Conservation (phyloP, 2,888 invertebrate species). For the Ptilodon capucinus region DNA sequence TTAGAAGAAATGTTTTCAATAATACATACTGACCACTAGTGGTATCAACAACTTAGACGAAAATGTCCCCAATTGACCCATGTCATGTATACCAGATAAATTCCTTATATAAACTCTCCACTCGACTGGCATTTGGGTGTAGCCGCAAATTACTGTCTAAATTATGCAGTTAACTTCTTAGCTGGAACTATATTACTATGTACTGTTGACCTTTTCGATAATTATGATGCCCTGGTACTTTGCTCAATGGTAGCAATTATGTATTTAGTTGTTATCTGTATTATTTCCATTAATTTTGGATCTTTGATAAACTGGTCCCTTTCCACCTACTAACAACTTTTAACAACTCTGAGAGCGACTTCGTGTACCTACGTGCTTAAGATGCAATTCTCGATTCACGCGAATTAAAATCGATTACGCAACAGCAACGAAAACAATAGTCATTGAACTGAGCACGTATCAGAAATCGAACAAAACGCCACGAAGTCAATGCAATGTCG, state of each 20-base stretch:
- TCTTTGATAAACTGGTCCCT: too few relatives aligned
- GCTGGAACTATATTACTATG: constrained; percentile 22
- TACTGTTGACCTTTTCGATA: constrained; percentile 29
- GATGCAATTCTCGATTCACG: too few relatives aligned
- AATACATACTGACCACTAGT: too few relatives aligned
- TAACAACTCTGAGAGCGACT: too few relatives aligned
- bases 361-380: too few relatives aligned
- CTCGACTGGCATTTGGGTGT: constrained; percentile 60
- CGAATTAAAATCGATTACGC: background rate
- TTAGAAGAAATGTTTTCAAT: too few relatives aligned
- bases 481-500: constrained; percentile 71
- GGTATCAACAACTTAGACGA: too few relatives aligned
- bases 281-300: too few relatives aligned
- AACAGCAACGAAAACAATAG: constrained; percentile 3
- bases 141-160: constrained; percentile 64
- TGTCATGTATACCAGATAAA: constrained; percentile 4
- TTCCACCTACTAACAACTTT: too few relatives aligned
- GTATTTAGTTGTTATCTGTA: constrained; percentile 15
- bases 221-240: constrained; percentile 9
- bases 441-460: constrained; percentile 30
- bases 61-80: background rate
- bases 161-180: constrained; percentile 67
- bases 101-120: constrained; percentile 20
- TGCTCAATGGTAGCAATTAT: constrained; percentile 9
- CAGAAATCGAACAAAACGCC: constrained; percentile 60